These are phyloP conservation scores for Pachypsylla venusta DNA, from an alignment of 1,140 invertebrate species.

Conservation along the genomic window DNA sequence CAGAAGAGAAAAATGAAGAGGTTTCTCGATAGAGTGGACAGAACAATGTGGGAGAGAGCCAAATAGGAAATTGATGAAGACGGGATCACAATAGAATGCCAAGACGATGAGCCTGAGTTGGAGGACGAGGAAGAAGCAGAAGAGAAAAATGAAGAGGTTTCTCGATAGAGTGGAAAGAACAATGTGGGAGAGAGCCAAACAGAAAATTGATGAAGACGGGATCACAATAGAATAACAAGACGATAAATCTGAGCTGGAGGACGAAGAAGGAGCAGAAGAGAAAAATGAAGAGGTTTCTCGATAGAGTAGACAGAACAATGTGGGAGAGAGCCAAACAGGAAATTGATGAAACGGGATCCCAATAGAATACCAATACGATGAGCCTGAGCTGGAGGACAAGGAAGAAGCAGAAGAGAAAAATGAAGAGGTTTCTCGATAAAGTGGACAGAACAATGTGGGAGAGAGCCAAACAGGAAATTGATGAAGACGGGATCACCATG, in stretches of 20 bases:
- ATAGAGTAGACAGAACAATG: too few species aligned
- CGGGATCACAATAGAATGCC: neutral
- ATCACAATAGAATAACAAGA: neutral
- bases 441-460: too few species aligned
- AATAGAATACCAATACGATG: neutral
- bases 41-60: too few species aligned
- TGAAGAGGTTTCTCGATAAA: too few species aligned
- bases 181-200: too few species aligned
- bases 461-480: too few species aligned
- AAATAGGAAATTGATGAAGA: slow-evolving; percentile 1
- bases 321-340: too few species aligned
- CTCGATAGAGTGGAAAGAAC: too few species aligned
- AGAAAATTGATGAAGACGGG: neutral
- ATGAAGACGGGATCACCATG: neutral
- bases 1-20: neutral
- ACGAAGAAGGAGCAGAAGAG: neutral
- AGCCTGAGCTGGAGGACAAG: neutral
- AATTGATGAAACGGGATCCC: neutral
- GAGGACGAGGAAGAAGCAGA: neutral
- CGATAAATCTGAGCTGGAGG: neutral
- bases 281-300: neutral
- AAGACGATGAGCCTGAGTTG: neutral
- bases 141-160: neutral
- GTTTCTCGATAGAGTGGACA: too few species aligned
- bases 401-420: neutral